phyloP scores from a whole-genome alignment of 2,888 invertebrate genomes.

The Ptychoptera albimana region DNA sequence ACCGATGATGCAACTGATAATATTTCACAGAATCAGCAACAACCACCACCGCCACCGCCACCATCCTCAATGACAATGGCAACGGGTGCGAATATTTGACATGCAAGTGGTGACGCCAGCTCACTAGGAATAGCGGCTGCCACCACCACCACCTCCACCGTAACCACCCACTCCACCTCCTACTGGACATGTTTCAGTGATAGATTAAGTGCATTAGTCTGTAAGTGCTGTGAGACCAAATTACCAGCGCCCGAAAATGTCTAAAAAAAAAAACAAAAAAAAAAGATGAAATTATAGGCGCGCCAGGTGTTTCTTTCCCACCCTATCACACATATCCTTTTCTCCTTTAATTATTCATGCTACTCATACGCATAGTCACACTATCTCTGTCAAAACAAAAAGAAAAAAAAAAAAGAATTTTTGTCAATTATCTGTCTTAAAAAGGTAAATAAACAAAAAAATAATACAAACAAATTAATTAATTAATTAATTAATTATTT shows the following conservation, averaged over 20 bases:
- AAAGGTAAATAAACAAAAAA: no score
- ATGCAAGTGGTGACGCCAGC: constrained; percentile 26
- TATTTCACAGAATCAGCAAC: constrained; percentile 10
- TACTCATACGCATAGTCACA: no score
- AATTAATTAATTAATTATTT: no score
- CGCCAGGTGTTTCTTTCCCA: no score
- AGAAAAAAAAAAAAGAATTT: no score
- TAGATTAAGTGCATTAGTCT: constrained; percentile 26
- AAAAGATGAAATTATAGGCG: no score
- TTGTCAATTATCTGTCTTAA: no score
- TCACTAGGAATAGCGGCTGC: constrained; percentile 5
- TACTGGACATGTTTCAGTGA: constrained; percentile 29
- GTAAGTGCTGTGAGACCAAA: constrained; percentile 30
- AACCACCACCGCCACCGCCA: constrained; percentile 11
- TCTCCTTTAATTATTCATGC: no score
- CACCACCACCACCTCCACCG: constrained; percentile 10
- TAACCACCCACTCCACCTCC: constrained; percentile 1
- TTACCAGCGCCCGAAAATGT: constrained; percentile 31
- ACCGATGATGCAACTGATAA: constrained; percentile 9
- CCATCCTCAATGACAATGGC: constrained; percentile 7
- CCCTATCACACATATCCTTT: no score
- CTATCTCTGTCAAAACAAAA: no score
- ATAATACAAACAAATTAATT: no score
- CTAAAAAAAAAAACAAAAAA: constrained; percentile 12
- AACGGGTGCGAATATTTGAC: constrained; percentile 22